These are phyloP conservation scores for Fistularia commersonii DNA, from an alignment of 2,797 vertebrate species.

Conservation along the genomic window DNA sequence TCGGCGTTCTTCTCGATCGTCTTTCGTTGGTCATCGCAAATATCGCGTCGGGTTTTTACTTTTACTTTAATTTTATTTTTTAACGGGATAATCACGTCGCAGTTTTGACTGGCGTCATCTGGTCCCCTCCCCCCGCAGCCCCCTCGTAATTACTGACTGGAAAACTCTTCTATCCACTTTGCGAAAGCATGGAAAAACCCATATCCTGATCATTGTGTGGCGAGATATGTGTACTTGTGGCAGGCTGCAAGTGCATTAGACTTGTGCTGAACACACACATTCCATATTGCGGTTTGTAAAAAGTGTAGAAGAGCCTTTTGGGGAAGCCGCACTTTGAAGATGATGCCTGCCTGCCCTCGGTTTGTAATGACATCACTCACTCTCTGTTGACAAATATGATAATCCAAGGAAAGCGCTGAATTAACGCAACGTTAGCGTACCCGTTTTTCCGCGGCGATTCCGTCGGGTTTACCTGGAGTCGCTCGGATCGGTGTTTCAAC, in stretches of 20 bases:
- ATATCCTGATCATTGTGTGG: conserved; percentile 84
- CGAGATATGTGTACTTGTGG: conserved; percentile 73
- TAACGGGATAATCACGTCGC: conserved; percentile 25
- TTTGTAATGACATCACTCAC: conserved; percentile 50
- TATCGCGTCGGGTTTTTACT: no score
- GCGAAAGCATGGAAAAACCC: conserved; percentile 86
- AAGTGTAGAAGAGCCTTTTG: conserved; percentile 71
- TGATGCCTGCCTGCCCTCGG: conserved; percentile 64
- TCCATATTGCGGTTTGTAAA: conserved; percentile 78
- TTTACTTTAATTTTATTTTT: no score
- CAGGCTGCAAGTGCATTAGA: conserved; percentile 77
- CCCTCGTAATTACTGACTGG: conserved; percentile 87
- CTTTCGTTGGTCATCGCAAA: no score
- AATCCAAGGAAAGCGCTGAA: no score
- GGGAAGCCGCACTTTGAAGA: conserved; percentile 62
- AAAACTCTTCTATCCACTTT: conserved; percentile 80
- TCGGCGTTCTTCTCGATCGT: no score
- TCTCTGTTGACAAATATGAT: no score
- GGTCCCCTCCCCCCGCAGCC: no score
- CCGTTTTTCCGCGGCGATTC: no score
- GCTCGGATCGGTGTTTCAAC: no score
- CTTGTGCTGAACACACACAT: conserved; percentile 79
- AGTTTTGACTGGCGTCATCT: conserved; percentile 55
- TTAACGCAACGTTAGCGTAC: no score
- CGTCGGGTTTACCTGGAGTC: no score